These are phyloP conservation scores for Panulirus ornatus DNA, from an alignment of 1,140 invertebrate genomes.

Conservation along the genomic window DNA sequence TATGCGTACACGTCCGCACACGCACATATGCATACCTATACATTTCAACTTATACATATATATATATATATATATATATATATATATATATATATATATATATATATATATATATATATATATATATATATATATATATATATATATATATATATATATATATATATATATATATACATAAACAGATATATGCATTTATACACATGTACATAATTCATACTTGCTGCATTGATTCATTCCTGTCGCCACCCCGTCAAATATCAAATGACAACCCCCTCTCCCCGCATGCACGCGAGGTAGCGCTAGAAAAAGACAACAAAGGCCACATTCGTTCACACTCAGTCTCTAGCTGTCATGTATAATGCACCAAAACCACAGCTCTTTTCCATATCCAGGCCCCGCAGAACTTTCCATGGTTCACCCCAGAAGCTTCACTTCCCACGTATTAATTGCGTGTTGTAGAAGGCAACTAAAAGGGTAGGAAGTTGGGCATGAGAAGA, in stretches of 20 bases:
- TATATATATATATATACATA: constrained; percentile 35
- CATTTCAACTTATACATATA: background rate
- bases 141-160: constrained; percentile 45
- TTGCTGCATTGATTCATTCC: background rate
- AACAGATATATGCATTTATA: constrained; percentile 24
- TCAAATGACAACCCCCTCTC: too few species aligned
- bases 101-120: constrained; percentile 32
- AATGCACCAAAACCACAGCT: too few species aligned
- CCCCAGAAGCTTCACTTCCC: too few species aligned
- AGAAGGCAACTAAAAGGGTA: too few species aligned
- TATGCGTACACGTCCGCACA: background rate
- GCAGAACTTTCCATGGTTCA: too few species aligned
- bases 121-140: constrained; percentile 35
- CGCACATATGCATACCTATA: background rate
- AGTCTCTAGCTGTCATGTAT: too few species aligned
- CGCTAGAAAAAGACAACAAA: too few species aligned
- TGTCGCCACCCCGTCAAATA: background rate
- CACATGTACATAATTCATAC: constrained; percentile 30
- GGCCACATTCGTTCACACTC: too few species aligned
- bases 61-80: constrained; percentile 31
- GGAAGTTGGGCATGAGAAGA: too few species aligned
- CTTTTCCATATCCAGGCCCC: too few species aligned
- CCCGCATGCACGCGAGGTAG: too few species aligned
- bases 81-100: constrained; percentile 31
- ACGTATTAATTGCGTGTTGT: too few species aligned